Percentiles rank a stretch among this genome's conserved stretches.
These are phyloP conservation scores for Leistus spinibarbis DNA, from an alignment of 2,888 invertebrate genomes.

Conservation along the genomic window DNA sequence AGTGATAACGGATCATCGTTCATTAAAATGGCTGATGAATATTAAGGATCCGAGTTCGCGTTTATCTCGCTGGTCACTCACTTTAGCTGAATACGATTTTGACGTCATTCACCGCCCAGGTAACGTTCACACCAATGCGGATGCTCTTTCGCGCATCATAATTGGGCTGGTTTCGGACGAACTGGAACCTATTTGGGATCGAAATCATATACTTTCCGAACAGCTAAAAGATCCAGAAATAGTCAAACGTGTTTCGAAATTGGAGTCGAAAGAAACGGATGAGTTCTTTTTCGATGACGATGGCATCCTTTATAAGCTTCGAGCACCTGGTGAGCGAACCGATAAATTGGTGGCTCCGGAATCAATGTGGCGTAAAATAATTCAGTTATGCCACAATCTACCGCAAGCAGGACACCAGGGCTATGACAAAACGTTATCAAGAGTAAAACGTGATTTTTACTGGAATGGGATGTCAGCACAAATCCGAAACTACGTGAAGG, in stretches of 20 bases:
- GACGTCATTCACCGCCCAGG: conserved; percentile 23
- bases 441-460: conserved; percentile 18
- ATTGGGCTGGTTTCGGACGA: neutral
- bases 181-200: conserved; percentile 13
- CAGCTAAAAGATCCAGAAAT: neutral
- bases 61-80: conserved; percentile 28
- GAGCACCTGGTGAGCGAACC: conserved; percentile 9
- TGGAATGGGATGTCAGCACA: conserved; percentile 24
- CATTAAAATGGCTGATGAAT: neutral
- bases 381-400: conserved; percentile 21
- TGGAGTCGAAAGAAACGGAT: neutral
- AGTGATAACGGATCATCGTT: too few species aligned
- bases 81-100: conserved; percentile 30
- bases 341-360: conserved; percentile 23
- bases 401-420: conserved; percentile 27
- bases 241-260: neutral
- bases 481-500: conserved; percentile 5
- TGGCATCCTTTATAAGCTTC: conserved; percentile 19
- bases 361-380: conserved; percentile 18
- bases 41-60: conserved; percentile 19
- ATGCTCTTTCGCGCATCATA: conserved; percentile 5
- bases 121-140: conserved; percentile 27
- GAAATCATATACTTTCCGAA: conserved; percentile 2
- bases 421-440: neutral
- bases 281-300: conserved; percentile 16